phyloP scores from a whole-genome alignment of 30 jellyfish, hydroid and myxozoan genomes.

The Turritopsis dohrnii region DNA sequence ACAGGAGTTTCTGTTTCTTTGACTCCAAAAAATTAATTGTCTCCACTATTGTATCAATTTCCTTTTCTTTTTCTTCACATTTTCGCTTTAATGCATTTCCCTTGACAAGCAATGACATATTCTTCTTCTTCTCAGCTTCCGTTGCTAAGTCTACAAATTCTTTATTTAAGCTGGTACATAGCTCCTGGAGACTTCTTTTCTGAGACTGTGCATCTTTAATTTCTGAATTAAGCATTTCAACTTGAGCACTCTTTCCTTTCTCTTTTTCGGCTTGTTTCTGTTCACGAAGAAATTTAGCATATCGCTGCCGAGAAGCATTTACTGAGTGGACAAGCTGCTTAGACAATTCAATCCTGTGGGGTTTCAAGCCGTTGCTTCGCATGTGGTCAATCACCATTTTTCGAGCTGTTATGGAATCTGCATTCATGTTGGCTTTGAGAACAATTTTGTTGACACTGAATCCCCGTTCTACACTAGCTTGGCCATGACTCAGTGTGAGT shows the following conservation, averaged over 20 bases:
- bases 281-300: background rate
- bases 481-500: slow-evolving; percentile 7
- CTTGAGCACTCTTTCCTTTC: background rate
- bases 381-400: background rate
- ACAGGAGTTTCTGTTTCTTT: no score
- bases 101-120: background rate
- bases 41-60: no score
- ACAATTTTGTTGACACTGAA: slow-evolving; percentile 1
- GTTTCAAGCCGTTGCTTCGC: background rate
- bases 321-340: background rate
- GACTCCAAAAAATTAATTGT: no score
- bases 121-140: slow-evolving; percentile 1
- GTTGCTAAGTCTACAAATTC: background rate
- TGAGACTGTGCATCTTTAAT: background rate
- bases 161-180: background rate
- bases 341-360: background rate
- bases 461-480: background rate
- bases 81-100: no score
- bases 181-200: background rate
- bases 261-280: background rate
- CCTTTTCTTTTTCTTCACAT: background rate
- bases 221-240: background rate
- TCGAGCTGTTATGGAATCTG: background rate
- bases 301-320: background rate
- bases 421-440: background rate